Percentiles rank a stretch among this genome's conserved stretches.
Evolutionary conservation across 1,140 invertebrate species (phyloP).

Genomic region (Ceratina australensis): DNA sequence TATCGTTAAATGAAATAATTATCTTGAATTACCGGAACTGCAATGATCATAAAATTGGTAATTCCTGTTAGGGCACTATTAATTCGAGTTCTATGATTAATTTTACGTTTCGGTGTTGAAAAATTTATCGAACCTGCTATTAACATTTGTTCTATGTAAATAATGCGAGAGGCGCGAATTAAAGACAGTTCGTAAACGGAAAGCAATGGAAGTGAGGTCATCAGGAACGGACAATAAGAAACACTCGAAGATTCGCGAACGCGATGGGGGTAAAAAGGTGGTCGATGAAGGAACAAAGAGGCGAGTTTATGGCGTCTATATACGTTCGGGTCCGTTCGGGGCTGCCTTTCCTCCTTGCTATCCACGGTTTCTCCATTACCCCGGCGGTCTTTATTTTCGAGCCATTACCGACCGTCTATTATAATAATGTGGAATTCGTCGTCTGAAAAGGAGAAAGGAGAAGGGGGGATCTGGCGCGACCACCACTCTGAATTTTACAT

Average conservation of each 20-base stretch:
- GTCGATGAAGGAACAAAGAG: background rate
- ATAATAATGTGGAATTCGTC: slow-evolving; percentile 60
- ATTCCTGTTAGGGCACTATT: no score
- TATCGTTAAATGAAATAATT: background rate
- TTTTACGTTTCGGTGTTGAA: no score
- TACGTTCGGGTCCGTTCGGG: background rate
- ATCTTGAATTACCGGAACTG: background rate
- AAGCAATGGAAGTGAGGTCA: background rate
- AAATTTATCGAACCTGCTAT: no score
- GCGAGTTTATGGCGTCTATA: slow-evolving; percentile 20
- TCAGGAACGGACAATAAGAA: slow-evolving; percentile 14
- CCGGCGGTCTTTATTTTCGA: slow-evolving; percentile 57
- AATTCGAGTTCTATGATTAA: no score
- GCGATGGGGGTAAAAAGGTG: background rate
- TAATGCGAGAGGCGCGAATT: no score
- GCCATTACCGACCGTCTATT: slow-evolving; percentile 62
- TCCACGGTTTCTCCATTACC: slow-evolving; percentile 44
- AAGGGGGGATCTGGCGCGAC: slow-evolving; percentile 16
- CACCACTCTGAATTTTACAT: slow-evolving; percentile 68
- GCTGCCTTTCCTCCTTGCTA: background rate
- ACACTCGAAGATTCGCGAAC: slow-evolving; percentile 36
- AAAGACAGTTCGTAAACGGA: background rate
- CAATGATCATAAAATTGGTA: background rate
- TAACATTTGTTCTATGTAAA: no score
- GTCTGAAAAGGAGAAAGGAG: slow-evolving; percentile 20